Evolutionary conservation across 2,113 vertebrate species (phyloP).

Genomic region (Corythornis vintsioides): DNA sequence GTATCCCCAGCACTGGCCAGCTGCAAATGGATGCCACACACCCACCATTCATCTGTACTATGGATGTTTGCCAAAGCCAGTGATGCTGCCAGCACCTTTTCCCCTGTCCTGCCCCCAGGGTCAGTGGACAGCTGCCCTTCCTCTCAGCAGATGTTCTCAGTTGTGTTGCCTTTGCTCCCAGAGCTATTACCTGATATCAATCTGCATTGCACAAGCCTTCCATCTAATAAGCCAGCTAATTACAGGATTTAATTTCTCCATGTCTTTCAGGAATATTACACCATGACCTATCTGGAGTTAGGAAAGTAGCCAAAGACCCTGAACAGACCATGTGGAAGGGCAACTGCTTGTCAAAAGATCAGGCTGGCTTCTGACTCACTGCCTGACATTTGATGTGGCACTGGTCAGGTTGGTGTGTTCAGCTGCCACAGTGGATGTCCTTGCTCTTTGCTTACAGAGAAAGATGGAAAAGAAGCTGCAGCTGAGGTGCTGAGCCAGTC

Average conservation of each 20-base stretch:
- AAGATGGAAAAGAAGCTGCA: not conserved
- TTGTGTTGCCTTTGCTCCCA: not conserved
- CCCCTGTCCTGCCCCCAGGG: not conserved
- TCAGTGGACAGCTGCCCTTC: not conserved
- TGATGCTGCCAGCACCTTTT: not conserved
- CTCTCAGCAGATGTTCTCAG: not conserved
- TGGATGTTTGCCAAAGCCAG: not conserved
- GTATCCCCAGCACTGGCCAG: not conserved
- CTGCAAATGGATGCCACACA: not conserved
- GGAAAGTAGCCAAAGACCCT: not conserved
- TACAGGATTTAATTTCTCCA: not conserved
- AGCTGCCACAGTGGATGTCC: not conserved
- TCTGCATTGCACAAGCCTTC: not conserved
- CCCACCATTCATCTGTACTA: fast-evolving
- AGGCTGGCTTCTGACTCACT: not conserved
- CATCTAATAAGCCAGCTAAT: not conserved
- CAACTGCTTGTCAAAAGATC: not conserved
- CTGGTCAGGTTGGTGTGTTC: not conserved
- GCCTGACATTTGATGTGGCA: not conserved
- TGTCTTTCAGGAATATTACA: not conserved
- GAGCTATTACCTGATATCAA: not conserved
- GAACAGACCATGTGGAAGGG: not conserved
- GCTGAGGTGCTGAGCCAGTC: not conserved
- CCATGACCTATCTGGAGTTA: not conserved
- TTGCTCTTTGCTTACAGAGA: not conserved